Evolutionary conservation across 2,888 invertebrate species (phyloP).

Genomic region (Idaea biselata): DNA sequence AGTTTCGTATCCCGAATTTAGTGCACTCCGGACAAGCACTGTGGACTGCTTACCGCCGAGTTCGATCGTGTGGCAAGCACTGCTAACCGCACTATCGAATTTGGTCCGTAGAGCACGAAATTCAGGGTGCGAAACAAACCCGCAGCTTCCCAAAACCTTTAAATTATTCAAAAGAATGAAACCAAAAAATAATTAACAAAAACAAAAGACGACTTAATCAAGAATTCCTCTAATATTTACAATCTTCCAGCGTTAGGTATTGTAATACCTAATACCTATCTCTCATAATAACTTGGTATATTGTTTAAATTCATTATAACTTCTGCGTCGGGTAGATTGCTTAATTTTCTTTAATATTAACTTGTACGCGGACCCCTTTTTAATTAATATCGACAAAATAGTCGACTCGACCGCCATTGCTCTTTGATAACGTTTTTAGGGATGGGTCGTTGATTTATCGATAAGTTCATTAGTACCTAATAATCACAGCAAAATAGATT

Average conservation of each 20-base stretch:
- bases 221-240: slow-evolving; percentile 3
- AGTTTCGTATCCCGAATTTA: too few species aligned
- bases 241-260: neutral
- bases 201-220: slow-evolving; percentile 3
- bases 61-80: too few species aligned
- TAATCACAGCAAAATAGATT: slow-evolving; percentile 1
- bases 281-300: slow-evolving; percentile 29
- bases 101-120: too few species aligned
- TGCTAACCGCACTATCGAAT: too few species aligned
- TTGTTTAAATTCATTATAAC: slow-evolving; percentile 74
- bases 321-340: slow-evolving; percentile 68
- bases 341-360: slow-evolving; percentile 81
- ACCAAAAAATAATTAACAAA: neutral
- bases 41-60: too few species aligned
- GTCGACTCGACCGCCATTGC: slow-evolving; percentile 63
- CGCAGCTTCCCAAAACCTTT: neutral
- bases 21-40: too few species aligned
- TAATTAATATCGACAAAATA: slow-evolving; percentile 81
- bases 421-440: slow-evolving; percentile 61
- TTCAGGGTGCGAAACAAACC: neutral
- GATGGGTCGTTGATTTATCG: slow-evolving; percentile 36
- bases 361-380: slow-evolving; percentile 76
- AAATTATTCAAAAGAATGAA: slow-evolving; percentile 6
- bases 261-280: slow-evolving; percentile 14
- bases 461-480: slow-evolving; percentile 2